Base-by-base conservation (phyloP, 64 coral and sea anemone species). In the Actinia tenebrosa region DNA sequence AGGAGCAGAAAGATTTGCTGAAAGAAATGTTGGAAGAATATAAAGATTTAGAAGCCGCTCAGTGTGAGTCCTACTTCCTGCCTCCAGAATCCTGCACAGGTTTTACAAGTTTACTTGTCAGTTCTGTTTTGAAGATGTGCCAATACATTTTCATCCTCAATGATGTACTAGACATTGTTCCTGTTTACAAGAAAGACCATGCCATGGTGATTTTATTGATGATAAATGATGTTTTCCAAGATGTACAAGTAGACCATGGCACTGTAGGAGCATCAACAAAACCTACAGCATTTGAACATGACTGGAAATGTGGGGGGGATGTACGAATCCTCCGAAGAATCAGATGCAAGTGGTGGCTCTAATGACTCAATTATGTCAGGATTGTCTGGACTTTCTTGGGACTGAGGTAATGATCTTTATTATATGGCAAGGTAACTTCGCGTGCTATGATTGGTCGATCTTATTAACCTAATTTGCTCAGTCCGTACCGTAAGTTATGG, bases 201-300 rank as follows among this genome's bases (percentile, higher is more conserved):
- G 91, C 91, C 16, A 53, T 71, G 37, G 84, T 84, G 61, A 92
- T 92, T 27, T 13, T 92, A n/a, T 58, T 83, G 2, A 92, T 92
- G 42, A n/a, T 84, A 52, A 88, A 84, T n/a, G 91, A 92, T 44
- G 82, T 88, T 44, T 91, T 86, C 84, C 83, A 91, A 27, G 89
- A 91, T 37, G 53, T 75, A 75, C 10, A 83, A 16, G 9, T 83
- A 54, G 60, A 62, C 10, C 9, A 44, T 25, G 18, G 55, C 15
- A 4, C 4, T 84, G 22, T 19, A n/a, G 44, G 66, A 82, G 44
- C 45, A 53, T 14, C 16, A 45, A 20, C 69, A 53, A 72, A 78
- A 79, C 13, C 15, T 88, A 20, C 15, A 23, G 2, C 16, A 5
- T 46, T 64, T 17, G 61, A 89, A 30, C 10, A 47, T 85, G 88